Conservation (phyloP, 1,140 invertebrate genomes). For the Tribolium madens region DNA sequence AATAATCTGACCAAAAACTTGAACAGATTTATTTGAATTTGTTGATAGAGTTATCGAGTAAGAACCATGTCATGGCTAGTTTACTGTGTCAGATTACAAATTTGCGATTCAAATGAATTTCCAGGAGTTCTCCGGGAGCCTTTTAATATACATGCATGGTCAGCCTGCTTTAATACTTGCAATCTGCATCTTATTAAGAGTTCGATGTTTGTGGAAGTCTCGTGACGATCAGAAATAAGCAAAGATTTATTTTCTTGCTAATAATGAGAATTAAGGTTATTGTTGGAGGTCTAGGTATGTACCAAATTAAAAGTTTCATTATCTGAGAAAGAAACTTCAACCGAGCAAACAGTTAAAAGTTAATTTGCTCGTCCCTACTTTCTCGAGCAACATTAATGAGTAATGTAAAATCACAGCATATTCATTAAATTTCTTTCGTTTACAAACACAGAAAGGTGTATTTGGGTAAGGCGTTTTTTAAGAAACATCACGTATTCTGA, state of each 20-base stretch:
- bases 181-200: conserved; percentile 37
- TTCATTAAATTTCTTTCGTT: conserved; percentile 7
- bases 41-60: conserved; percentile 21
- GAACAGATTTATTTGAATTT: background rate
- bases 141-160: conserved; percentile 42
- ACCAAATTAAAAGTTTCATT: conserved; percentile 20
- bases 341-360: conserved; percentile 26
- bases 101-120: conserved; percentile 30
- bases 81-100: conserved; percentile 26
- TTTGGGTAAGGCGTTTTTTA: conserved; percentile 15
- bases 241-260: background rate
- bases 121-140: background rate
- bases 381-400: conserved; percentile 35
- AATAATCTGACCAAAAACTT: conserved; percentile 2
- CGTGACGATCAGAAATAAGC: background rate
- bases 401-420: conserved; percentile 38
- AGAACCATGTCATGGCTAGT: conserved; percentile 21
- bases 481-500: conserved; percentile 19
- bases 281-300: conserved; percentile 1
- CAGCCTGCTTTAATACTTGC: conserved; percentile 39
- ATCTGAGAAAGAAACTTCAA: conserved; percentile 31
- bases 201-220: conserved; percentile 10
- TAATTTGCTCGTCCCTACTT: conserved; percentile 27
- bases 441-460: too few relatives aligned
- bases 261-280: conserved; percentile 3